Conservation (phyloP, 2,113 vertebrate genomes). For the Gila orcuttii region DNA sequence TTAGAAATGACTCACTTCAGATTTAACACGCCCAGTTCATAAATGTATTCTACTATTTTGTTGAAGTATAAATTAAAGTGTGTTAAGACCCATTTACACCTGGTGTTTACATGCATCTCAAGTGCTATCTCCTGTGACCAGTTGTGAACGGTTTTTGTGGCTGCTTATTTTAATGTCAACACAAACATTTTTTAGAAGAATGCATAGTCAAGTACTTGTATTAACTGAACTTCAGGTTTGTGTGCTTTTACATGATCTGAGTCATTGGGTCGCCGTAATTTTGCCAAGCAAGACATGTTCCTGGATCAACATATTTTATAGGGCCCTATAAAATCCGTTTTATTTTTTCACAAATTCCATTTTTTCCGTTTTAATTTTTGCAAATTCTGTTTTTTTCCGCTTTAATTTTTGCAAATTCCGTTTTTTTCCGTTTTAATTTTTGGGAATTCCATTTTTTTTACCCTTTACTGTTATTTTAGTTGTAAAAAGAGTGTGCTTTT, state of each 20-base stretch:
- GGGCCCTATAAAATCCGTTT: too few relatives aligned
- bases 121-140: not conserved
- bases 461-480: too few relatives aligned
- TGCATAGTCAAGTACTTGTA: not conserved
- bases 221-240: not conserved
- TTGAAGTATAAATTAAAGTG: not conserved
- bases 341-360: too few relatives aligned
- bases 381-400: too few relatives aligned
- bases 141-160: not conserved
- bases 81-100: not conserved
- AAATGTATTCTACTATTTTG: not conserved
- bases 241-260: not conserved
- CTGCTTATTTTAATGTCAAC: not conserved
- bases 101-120: not conserved
- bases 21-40: not conserved
- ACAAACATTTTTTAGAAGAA: not conserved
- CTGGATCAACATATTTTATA: too few relatives aligned
- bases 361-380: too few relatives aligned
- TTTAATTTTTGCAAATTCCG: too few relatives aligned
- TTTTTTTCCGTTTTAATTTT: too few relatives aligned
- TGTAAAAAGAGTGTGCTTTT: too few relatives aligned
- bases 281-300: too few relatives aligned
- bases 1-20: not conserved
- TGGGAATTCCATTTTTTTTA: too few relatives aligned
- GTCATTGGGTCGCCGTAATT: not conserved